A percentile compares a stretch with the other conserved stretches of the same genome.
Conservation (phyloP, 2,888 invertebrate genomes). For the Rhagonycha fulva region DNA sequence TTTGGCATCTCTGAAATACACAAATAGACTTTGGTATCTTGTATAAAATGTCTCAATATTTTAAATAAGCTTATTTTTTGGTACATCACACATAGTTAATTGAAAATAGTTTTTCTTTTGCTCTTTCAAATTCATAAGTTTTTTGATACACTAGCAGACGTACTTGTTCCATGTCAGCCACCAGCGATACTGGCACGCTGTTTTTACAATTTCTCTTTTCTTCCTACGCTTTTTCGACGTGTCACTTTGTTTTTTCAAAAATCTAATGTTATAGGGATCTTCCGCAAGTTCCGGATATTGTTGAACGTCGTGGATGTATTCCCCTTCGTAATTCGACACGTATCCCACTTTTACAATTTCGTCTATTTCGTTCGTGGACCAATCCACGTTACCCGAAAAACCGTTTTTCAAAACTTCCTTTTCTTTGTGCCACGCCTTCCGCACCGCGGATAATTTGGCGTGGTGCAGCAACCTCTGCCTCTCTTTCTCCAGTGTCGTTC, state of each 20-base stretch:
- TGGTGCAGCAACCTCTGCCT: slow-evolving; percentile 87
- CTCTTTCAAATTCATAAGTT: slow-evolving; percentile 17
- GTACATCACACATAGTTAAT: slow-evolving; percentile 57
- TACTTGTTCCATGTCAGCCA: slow-evolving; percentile 53
- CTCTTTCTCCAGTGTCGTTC: slow-evolving; percentile 89
- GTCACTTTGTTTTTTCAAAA: slow-evolving; percentile 79
- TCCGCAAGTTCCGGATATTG: slow-evolving; percentile 92
- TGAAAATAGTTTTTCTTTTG: slow-evolving; percentile 50
- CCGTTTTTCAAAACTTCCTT: slow-evolving; percentile 81
- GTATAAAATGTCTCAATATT: slow-evolving; percentile 57
- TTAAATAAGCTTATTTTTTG: slow-evolving; percentile 51
- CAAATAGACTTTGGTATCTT: slow-evolving; percentile 69
- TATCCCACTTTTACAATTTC: slow-evolving; percentile 85
- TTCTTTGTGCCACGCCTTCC: slow-evolving; percentile 93
- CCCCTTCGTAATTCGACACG: slow-evolving; percentile 85
- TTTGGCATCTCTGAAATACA: slow-evolving; percentile 68
- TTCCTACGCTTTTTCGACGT: slow-evolving; percentile 73
- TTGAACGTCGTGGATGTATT: slow-evolving; percentile 89
- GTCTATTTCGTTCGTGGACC: slow-evolving; percentile 87
- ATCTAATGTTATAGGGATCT: slow-evolving; percentile 93
- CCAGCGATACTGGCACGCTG: slow-evolving; percentile 43
- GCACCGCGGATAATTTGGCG: slow-evolving; percentile 82
- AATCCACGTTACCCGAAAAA: slow-evolving; percentile 77
- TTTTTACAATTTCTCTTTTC: slow-evolving; percentile 61
- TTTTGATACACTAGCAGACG: slow-evolving; percentile 29